Conservation (phyloP, 2,113 vertebrate species). For the Perca fluviatilis region DNA sequence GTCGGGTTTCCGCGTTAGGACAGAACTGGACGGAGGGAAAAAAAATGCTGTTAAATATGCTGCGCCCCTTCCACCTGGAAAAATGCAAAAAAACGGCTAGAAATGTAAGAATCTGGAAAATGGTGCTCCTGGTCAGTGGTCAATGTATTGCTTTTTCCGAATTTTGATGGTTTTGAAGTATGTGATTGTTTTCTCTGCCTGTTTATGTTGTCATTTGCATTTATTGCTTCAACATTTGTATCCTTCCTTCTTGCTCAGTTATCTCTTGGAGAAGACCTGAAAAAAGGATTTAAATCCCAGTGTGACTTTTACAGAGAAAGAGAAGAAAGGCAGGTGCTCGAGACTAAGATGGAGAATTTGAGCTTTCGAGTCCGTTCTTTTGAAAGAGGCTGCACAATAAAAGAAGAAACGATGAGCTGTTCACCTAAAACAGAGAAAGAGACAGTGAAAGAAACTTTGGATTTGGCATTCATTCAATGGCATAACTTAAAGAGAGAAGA, state of each 20-base stretch:
- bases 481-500: background rate
- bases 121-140: background rate
- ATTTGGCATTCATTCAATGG: background rate
- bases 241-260: background rate
- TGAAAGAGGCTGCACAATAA: background rate
- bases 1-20: background rate
- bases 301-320: background rate
- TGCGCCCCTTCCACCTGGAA: background rate
- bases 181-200: background rate
- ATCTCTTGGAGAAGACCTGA: background rate
- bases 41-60: background rate
- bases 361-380: background rate
- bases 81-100: background rate
- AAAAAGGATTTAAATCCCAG: background rate
- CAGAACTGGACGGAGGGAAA: background rate
- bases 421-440: background rate
- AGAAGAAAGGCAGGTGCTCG: background rate
- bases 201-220: background rate
- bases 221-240: background rate
- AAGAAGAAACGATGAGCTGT: background rate
- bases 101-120: background rate
- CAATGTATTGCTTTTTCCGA: background rate
- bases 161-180: background rate
- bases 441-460: background rate
- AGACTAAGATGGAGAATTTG: constrained; percentile 3